phyloP scores from a whole-genome alignment of 2,888 invertebrate species.

The Apamea anceps region DNA sequence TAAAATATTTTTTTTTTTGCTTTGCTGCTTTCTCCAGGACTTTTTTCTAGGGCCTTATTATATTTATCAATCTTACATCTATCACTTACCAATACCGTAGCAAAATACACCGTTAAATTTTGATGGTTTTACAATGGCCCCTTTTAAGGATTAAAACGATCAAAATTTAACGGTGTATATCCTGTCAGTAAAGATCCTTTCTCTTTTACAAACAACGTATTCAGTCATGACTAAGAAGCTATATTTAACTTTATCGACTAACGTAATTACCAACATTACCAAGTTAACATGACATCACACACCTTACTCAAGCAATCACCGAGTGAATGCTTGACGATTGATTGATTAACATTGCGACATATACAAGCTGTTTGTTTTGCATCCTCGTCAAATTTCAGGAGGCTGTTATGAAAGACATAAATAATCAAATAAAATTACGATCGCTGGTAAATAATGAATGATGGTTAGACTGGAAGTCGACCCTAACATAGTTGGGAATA shows the following conservation, averaged over 20 bases:
- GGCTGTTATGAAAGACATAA: no score
- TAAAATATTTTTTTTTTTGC: no score
- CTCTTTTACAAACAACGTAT: background rate
- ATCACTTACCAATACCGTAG: background rate
- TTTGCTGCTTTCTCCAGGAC: no score
- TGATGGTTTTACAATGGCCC: no score
- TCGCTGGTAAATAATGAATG: no score
- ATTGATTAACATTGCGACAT: constrained; percentile 20
- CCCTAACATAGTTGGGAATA: no score
- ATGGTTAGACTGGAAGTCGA: no score
- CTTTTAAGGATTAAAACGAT: no score
- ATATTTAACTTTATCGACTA: constrained; percentile 1
- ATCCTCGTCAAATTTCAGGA: no score
- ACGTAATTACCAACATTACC: constrained; percentile 11
- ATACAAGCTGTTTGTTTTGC: no score
- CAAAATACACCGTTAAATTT: background rate
- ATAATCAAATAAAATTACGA: no score
- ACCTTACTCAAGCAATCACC: constrained; percentile 27
- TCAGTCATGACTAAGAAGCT: background rate
- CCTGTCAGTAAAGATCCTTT: background rate
- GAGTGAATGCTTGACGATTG: constrained; percentile 21
- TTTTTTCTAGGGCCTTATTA: background rate
- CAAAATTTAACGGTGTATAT: background rate
- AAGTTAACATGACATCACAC: constrained; percentile 24
- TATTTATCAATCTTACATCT: background rate